Base-by-base conservation (phyloP, 92 coral and sea anemone genomes). In the Palythoa caribaeorum region DNA sequence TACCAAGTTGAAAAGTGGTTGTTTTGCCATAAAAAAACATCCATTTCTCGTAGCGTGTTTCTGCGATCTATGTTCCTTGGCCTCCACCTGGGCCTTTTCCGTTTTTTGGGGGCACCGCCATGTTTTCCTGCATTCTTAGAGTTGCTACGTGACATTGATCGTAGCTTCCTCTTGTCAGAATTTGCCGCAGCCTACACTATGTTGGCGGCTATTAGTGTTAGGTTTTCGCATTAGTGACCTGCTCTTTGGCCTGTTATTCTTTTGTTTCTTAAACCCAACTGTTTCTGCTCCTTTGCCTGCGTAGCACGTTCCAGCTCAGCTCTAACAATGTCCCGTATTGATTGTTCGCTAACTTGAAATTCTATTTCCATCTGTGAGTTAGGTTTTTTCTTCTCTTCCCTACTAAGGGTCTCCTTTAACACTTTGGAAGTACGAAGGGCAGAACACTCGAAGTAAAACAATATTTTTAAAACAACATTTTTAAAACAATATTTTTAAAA, bases 371-470 rank as follows among this genome's bases (percentile, higher is more conserved):
- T 69, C 2, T 11, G 3, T 69, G 74, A 69, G 74, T 35, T 9
- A 35, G 1, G 38, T 69, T 21, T 21, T 35, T 12, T 69, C 74
- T 69, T 69, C 12, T 69, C 39, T 69, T 69, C 39, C 21, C 21
- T 69, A 40, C 12, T 69, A 69, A 69, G 74, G 74, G 74, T 69
- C 38, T 69, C 74, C 40, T 69, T 69, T 69, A 69, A 69, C 74
- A 11, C 4, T 69, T 69, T 69, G 11, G 38, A 69, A 69, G 74
- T 69, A 14, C 74, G 74, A 69, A 69, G 74, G 12, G 74, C 74
- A 69, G 74, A 69, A 69, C 74, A 28, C 74, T 11, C 74, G 28
- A 69, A 69, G 74, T 69, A 69, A 35, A 69, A 69, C 28, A 28
- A 28, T 28, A 28, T 28, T 28, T 28, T 28, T 28, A 28, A 28